Base-by-base conservation (phyloP, 2,888 invertebrate species). In the Hyposoter didymator region DNA sequence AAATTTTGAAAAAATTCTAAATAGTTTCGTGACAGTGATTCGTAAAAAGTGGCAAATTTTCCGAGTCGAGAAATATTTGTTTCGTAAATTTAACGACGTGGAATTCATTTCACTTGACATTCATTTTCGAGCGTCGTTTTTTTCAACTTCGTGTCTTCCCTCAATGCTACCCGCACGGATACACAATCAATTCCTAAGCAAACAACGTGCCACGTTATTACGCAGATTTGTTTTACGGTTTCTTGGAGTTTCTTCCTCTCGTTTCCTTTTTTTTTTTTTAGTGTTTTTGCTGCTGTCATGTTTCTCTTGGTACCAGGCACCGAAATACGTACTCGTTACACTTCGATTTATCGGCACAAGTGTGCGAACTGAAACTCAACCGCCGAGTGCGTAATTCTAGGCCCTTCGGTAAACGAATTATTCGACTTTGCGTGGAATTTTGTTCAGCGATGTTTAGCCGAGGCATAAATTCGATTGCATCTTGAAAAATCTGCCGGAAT, bases 181-280 rank as follows among this genome's bases (percentile, higher is more conserved):
- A 59, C 69, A 45, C 19, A 47, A 28, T 62, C 55, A 45, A 43
- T 64, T 43, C 35, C 87, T 86, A 86, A 86, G 87, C 88, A 66
- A 39, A 72, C 75, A 55, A 35, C 55, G 47, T 35, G 19, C 49
- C 28, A 82, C 89, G 89, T 90, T 87, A 89, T 90, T 89, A 90
- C 88, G 67, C 80, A 87, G 73, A 88, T 87, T 89, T 82, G 84
- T 88, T 89, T 89, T 89, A 89, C 89, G 89, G 89, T 90, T 90
- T 88, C 87, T 88, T 59, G 19, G 81, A 84, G 76, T 12, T 66
- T 19, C 66, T 45, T 59, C 28, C 47, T 28, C n/a, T n/a, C n/a
- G n/a, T 28, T 28, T 28, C 1, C 28, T 39, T 66, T 64, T 43
- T 19, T 14, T 49, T 17, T 70, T 64, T 66, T 66, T 59, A n/a